These are phyloP conservation scores for Sander lucioperca DNA, from an alignment of 2,113 vertebrate species.

Conservation along the genomic window DNA sequence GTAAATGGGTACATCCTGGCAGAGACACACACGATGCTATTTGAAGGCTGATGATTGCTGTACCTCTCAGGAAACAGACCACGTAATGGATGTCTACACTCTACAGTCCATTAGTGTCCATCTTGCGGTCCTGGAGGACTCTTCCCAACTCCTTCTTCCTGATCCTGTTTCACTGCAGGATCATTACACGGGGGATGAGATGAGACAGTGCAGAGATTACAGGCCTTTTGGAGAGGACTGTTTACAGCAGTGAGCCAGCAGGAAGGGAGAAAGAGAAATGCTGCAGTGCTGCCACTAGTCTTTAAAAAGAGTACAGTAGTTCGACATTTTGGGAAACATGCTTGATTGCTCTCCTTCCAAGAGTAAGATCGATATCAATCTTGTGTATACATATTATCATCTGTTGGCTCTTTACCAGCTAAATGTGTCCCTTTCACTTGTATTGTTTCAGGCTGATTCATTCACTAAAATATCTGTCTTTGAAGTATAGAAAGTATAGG, in stretches of 20 bases:
- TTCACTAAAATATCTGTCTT: background rate
- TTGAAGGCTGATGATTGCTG: slow-evolving; percentile 31
- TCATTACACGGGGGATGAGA: slow-evolving; percentile 49
- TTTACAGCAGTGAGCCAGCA: slow-evolving; percentile 7
- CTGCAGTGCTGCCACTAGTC: background rate
- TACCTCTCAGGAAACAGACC: slow-evolving; percentile 66
- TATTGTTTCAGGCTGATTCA: background rate
- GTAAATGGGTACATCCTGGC: slow-evolving; percentile 36
- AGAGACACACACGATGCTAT: slow-evolving; percentile 40
- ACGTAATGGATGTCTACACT: slow-evolving; percentile 61
- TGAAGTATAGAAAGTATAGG: background rate
- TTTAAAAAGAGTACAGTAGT: background rate
- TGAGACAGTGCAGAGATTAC: slow-evolving; percentile 33
- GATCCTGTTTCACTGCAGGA: slow-evolving; percentile 69
- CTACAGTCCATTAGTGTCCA: slow-evolving; percentile 59
- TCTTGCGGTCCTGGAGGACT: slow-evolving; percentile 64
- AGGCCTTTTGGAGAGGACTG: slow-evolving; percentile 16
- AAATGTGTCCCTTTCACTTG: background rate
- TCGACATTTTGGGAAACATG: background rate
- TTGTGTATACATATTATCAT: background rate
- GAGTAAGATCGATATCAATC: background rate
- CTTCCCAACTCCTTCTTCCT: slow-evolving; percentile 48
- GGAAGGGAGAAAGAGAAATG: background rate
- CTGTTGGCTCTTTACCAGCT: background rate
- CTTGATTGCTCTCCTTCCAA: background rate